These are phyloP conservation scores for Drosophila pandora DNA, from an alignment of 1,140 invertebrate species.

Conservation along the genomic window DNA sequence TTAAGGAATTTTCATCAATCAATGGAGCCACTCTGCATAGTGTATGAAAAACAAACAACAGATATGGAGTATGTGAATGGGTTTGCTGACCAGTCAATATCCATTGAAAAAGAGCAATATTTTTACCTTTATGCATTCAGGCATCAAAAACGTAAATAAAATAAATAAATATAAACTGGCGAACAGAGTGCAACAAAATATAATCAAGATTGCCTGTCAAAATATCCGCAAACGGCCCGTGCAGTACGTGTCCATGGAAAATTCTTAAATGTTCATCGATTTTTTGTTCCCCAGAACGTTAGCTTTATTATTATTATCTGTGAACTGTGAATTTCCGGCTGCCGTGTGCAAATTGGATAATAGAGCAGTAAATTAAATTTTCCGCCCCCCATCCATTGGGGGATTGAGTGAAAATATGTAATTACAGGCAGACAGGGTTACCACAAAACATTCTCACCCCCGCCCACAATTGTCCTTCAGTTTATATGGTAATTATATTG, in stretches of 20 bases:
- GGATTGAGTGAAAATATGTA: slow-evolving; percentile 32
- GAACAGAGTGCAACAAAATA: slow-evolving; percentile 29
- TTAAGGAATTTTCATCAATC: slow-evolving; percentile 32
- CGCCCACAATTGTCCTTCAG: not conserved
- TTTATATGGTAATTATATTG: slow-evolving; percentile 7
- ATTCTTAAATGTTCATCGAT: slow-evolving; percentile 39
- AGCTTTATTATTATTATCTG: slow-evolving; percentile 64
- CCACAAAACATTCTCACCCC: slow-evolving; percentile 9
- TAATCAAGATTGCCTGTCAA: slow-evolving; percentile 46
- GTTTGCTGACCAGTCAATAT: slow-evolving; percentile 28
- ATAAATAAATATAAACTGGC: slow-evolving; percentile 16
- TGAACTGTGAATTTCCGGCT: slow-evolving; percentile 43
- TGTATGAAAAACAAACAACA: slow-evolving; percentile 9
- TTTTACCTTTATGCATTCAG: slow-evolving; percentile 36
- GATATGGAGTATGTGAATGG: not conserved
- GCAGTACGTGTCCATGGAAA: slow-evolving; percentile 6
- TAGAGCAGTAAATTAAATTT: slow-evolving; percentile 49
- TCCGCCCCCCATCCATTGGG: slow-evolving; percentile 9
- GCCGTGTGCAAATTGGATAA: slow-evolving; percentile 61
- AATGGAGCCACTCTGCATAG: slow-evolving; percentile 9
- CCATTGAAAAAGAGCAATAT: slow-evolving; percentile 9
- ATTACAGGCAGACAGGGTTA: slow-evolving; percentile 35
- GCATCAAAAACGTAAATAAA: slow-evolving; percentile 18
- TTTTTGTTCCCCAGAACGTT: slow-evolving; percentile 25
- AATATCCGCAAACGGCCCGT: slow-evolving; percentile 18